These are phyloP conservation scores for Tiaroga cobitis DNA, from an alignment of 2,797 vertebrate genomes.

Conservation along the genomic window DNA sequence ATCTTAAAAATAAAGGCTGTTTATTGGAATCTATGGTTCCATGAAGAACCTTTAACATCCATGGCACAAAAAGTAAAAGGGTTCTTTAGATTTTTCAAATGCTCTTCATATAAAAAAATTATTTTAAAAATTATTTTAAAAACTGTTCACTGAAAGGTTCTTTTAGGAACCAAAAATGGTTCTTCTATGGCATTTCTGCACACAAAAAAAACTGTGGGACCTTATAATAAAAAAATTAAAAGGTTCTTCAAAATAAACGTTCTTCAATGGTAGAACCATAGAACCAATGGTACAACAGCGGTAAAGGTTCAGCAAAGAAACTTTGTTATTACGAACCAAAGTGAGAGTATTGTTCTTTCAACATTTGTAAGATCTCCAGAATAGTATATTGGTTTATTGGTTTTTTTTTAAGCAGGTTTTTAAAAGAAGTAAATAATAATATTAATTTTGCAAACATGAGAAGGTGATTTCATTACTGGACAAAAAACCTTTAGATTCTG, in stretches of 20 bases:
- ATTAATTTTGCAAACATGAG: not conserved
- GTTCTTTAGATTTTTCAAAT: too few relatives aligned
- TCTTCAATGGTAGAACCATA: not conserved
- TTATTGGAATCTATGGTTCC: not conserved
- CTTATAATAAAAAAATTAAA: not conserved
- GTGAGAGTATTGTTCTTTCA: not conserved
- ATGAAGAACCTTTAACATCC: not conserved
- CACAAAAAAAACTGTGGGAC: not conserved
- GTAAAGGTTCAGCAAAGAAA: not conserved
- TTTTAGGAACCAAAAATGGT: not conserved
- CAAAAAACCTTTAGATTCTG: not conserved
- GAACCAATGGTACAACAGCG: too few relatives aligned
- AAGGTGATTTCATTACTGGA: not conserved
- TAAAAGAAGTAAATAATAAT: not conserved
- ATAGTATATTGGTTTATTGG: not conserved
- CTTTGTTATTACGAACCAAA: not conserved
- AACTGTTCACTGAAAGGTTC: not conserved
- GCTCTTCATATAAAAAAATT: not conserved
- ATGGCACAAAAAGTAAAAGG: too few relatives aligned
- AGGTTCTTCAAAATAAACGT: not conserved
- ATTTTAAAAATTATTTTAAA: too few relatives aligned
- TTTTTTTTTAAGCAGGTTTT: not conserved
- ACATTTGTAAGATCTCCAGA: not conserved
- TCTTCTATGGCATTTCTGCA: not conserved
- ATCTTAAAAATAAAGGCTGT: not conserved